phyloP scores from a whole-genome alignment of 2,113 vertebrate species.

The Tragelaphus strepsiceros region DNA sequence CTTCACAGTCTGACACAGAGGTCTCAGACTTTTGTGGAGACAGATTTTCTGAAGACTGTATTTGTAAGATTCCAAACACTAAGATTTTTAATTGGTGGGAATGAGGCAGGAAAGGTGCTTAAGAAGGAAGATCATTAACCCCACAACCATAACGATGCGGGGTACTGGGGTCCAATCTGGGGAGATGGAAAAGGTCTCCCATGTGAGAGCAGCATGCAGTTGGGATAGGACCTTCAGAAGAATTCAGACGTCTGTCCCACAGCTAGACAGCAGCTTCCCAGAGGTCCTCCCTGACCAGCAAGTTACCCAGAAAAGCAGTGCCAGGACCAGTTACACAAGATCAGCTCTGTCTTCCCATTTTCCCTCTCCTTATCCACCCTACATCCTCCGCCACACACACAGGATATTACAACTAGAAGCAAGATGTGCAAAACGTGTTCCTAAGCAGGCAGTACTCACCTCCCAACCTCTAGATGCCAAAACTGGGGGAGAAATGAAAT shows the following conservation, averaged over 20 bases:
- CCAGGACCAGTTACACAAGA: background rate
- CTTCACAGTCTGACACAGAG: background rate
- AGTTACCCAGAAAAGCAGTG: background rate
- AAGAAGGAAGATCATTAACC: background rate
- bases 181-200: background rate
- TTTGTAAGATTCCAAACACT: background rate
- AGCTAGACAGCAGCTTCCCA: background rate
- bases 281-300: background rate
- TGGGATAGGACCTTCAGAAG: background rate
- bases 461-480: background rate
- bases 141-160: background rate
- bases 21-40: background rate
- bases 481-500: background rate
- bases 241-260: background rate
- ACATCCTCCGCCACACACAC: background rate
- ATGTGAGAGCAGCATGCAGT: background rate
- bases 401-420: background rate
- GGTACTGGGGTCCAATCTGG: background rate
- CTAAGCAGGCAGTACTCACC: background rate
- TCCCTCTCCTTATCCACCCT: background rate
- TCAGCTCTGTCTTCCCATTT: background rate
- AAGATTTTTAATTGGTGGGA: background rate
- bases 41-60: background rate
- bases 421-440: background rate
- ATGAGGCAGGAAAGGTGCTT: background rate